These are phyloP conservation scores for Cataglyphis cursor DNA, from an alignment of 2,888 invertebrate species.

Conservation along the genomic window DNA sequence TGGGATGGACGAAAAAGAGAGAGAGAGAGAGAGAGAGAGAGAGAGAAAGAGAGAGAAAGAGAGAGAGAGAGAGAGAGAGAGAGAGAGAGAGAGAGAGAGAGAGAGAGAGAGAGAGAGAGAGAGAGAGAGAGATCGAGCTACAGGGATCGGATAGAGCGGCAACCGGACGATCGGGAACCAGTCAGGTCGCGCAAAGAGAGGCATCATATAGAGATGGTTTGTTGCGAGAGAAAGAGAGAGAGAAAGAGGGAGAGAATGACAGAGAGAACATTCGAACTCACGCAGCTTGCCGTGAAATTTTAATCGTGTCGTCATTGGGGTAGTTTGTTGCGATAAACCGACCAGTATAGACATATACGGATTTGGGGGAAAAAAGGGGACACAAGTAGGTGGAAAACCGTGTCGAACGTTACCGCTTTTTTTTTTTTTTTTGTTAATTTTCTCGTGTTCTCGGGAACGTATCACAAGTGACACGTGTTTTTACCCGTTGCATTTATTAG, in stretches of 20 bases:
- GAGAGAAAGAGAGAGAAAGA: conserved; percentile 42
- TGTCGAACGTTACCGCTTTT: conserved; percentile 30
- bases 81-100: no score
- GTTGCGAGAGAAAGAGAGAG: conserved; percentile 66
- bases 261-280: conserved; percentile 64
- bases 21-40: conserved; percentile 38
- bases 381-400: conserved; percentile 46
- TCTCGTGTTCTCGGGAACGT: conserved; percentile 19
- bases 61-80: conserved; percentile 45
- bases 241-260: conserved; percentile 50
- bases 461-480: conserved; percentile 37
- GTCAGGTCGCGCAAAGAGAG: conserved; percentile 73
- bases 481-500: conserved; percentile 42
- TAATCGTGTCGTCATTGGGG: conserved; percentile 86
- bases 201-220: conserved; percentile 79
- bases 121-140: conserved; percentile 58
- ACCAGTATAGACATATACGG: conserved; percentile 77
- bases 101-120: conserved; percentile 44
- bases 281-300: conserved; percentile 85
- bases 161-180: conserved; percentile 74
- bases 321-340: conserved; percentile 86
- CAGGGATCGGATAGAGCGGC: conserved; percentile 57
- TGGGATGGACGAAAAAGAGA: conserved; percentile 67
- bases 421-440: conserved; percentile 21
- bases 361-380: conserved; percentile 65